phyloP scores from a whole-genome alignment of 1,140 invertebrate species.

The Drosophila ananassae region DNA sequence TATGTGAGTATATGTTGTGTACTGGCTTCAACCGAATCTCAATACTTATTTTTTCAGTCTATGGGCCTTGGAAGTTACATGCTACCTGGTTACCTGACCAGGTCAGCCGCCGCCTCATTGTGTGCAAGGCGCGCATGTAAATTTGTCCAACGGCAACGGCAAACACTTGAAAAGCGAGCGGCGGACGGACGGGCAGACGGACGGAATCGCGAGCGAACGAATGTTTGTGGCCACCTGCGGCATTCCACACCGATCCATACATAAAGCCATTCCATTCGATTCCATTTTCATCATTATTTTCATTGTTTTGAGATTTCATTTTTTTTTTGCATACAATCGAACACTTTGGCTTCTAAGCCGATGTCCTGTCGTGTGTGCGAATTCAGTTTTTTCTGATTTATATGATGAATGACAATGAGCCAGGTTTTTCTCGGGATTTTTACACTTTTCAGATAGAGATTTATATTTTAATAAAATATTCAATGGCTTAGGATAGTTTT shows the following conservation, averaged over 20 bases:
- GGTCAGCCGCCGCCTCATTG: conserved; percentile 52
- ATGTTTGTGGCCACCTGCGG: conserved; percentile 65
- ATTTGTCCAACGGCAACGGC: conserved; percentile 75
- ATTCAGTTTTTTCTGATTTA: conserved; percentile 77
- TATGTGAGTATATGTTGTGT: no score
- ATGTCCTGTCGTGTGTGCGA: conserved; percentile 45
- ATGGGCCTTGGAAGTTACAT: conserved; percentile 2
- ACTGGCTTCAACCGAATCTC: no score
- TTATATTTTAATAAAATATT: not conserved
- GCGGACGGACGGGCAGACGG: conserved; percentile 4
- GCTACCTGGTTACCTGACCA: conserved; percentile 30
- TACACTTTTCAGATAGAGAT: conserved; percentile 19
- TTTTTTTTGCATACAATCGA: conserved; percentile 70
- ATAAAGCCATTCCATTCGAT: conserved; percentile 27
- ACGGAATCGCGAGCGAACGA: conserved; percentile 5
- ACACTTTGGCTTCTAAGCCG: conserved; percentile 29
- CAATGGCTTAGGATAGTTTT: no score
- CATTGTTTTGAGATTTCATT: conserved; percentile 17
- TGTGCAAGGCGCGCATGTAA: conserved; percentile 71
- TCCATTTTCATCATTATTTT: conserved; percentile 28
- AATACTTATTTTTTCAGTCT: not conserved
- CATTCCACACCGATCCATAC: conserved; percentile 45
- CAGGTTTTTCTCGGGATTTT: conserved; percentile 39
- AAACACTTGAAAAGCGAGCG: conserved; percentile 67
- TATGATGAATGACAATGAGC: conserved; percentile 60